Base-by-base conservation (phyloP, 2,888 invertebrate genomes). In the Ophonus ardosiacus region DNA sequence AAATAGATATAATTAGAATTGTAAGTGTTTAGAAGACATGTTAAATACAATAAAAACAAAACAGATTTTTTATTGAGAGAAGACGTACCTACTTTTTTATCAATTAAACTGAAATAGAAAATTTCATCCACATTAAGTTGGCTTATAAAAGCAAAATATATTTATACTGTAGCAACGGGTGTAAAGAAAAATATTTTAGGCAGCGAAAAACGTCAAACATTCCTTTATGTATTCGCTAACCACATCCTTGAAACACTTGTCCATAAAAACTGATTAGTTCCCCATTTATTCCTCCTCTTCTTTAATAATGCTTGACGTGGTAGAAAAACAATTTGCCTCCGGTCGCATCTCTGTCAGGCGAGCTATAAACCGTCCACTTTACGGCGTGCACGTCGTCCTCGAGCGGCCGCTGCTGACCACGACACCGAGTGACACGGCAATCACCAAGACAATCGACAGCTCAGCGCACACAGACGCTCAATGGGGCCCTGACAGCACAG, bases 381-480 rank as follows among this genome's bases (percentile, higher is more conserved):
- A 74, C 43, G 68, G 40, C 63, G n/a, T n/a, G 18, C 38, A 24
- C 68, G 13, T n/a, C 10, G n/a, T 68, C 38, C 38, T 68, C 68
- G 68, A n/a, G 21, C 13, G 24, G 38, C 40, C 68, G 38, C 15
- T 31, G 13, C 18, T 74, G 71, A 74, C 71, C 71, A 74, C 71
- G 71, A 13, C 43, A 31, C 31, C 31, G 31, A 74, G 71, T 74
- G 71, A 74, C 71, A 74, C 71, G 40, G 71, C 71, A 74, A 74
- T 74, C 71, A 74, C 63, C 71, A 74, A 74, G 71, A 74, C 71
- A 74, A 74, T 74, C 71, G 71, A 74, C 71, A 68, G 71, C 71
- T 40, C 71, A 17, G 13, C 40, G n/a, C 15, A 40, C 43, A 15
- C 15, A 7, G 13, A 13, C 21, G 24, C 13, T 63, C 63, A 43